Evolutionary conservation across 2,888 invertebrate genomes (phyloP), one percentile per base, ranked within the genome.

Genomic region (Neuroscelio doddi): DNA sequence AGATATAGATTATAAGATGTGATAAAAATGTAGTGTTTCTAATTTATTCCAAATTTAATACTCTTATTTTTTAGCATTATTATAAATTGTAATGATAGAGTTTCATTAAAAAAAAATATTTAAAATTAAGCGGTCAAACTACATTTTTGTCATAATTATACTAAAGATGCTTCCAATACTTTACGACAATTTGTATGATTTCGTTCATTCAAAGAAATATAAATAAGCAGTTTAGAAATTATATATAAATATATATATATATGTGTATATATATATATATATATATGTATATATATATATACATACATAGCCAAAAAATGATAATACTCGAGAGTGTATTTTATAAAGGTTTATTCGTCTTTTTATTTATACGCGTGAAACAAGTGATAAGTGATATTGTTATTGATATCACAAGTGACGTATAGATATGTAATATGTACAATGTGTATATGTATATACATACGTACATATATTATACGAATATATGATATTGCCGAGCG

Each of bases 351-450:
- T 84, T 83, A 83, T 82, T 82, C 81, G 77, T 80, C 80, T 79
- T 81, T 82, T 83, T 80, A 80, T 83, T 83, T 82, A 41, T 21
- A 81, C 78, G 80, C 74, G 75, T 80, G 80, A 80, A 75, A 80
- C 75, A 79, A 80, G 80, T 81, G 80, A 83, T 82, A 82, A 83
- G 82, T 83, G 82, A 83, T 83, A 82, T 83, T 82, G 81, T 81
- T 81, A 81, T 80, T 75, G 74, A 79, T 78, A 78, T 71, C 70
- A 75, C 68, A 41, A 71, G 59, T 59, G 51, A 38, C 45, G 49
- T 57, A 44, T 59, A 64, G 51, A 55, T 51, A 47, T 41, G 55
- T 67, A 50, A 52, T 41, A 27, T 67, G 63, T 49, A 49, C 55
- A 56, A 50, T 56, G 67, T 51, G 45, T 46, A 42, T 49, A 55